Base-by-base conservation (phyloP, 2,888 invertebrate species). In the Chrysolina americana region DNA sequence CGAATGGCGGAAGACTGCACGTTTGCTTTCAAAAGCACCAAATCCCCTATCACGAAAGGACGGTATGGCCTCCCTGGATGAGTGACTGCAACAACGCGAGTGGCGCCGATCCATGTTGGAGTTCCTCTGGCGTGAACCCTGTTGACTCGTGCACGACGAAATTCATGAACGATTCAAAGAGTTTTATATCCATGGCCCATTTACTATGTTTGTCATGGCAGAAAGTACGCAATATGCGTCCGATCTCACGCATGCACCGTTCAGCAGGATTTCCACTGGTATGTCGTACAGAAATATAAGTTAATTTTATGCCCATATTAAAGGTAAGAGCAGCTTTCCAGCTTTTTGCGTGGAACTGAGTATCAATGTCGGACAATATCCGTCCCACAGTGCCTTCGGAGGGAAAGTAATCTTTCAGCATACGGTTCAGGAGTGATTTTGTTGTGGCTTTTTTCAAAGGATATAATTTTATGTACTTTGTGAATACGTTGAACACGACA, bases 401-500 rank as follows among this genome's bases (percentile, higher is more conserved):
- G 17, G 56, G 41, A 56, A 68, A 68, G 15, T 68, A 68, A 4
- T 68, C 68, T 9, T 68, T 28, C 6, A 53, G 19, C 23, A 68
- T 53, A 11, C 68, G n/a, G 15, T 50, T 68, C 50, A 68, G n/a
- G 17, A 68, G 50, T n/a, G 68, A 50, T 15, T 21, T 11, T 17
- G 65, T 8, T 1, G 65, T 36, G 2, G 65, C 47, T n/a, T 47
- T 47, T n/a, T 47, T 47, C 15, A 47, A 13, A 15, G 47, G 47
- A 65, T 71, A 71, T 21, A 71, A 28, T 11, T 21, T 21, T 9
- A 65, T 48, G 41, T 28, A 71, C 28, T 65, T 72, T 6, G 72
- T 68, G 47, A 73, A 68, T 11, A 78, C 81, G 59, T 76, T 84
- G 70, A 87, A 85, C 79, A 85, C 84, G 47, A 79, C 84, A n/a